A percentile compares a stretch with the other conserved stretches of the same genome.
Conservation (phyloP, 2,797 vertebrate genomes). For the Platyrinchus mystaceus region DNA sequence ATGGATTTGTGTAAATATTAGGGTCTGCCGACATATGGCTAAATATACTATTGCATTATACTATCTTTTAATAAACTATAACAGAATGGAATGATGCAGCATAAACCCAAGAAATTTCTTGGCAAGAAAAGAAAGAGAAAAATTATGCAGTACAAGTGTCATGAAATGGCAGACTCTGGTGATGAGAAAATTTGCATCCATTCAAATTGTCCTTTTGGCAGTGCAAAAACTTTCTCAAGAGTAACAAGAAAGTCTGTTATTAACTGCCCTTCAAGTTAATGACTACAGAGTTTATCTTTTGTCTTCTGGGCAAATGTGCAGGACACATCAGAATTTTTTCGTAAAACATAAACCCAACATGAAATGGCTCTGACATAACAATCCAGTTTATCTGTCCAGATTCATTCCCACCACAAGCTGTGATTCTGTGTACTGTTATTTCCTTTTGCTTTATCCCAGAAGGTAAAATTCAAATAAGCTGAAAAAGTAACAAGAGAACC, state of each 20-base stretch:
- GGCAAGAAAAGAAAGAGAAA: neutral
- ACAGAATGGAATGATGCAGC: neutral
- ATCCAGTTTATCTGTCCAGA: neutral
- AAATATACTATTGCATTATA: neutral
- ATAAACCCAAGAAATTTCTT: neutral
- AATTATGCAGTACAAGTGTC: neutral
- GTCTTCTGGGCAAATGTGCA: neutral
- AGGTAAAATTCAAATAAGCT: neutral
- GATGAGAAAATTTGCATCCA: neutral
- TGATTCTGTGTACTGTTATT: neutral
- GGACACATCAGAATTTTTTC: neutral
- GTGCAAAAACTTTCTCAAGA: neutral
- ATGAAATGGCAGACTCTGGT: neutral
- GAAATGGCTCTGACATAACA: neutral
- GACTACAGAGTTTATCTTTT: neutral
- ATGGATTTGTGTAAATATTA: neutral
- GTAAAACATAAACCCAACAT: neutral
- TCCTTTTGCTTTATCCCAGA: neutral
- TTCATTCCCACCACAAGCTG: neutral
- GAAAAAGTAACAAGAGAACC: neutral
- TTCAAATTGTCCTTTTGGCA: neutral
- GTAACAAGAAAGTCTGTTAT: neutral
- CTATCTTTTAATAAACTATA: neutral
- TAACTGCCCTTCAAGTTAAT: neutral
- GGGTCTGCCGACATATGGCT: neutral